phyloP scores from a whole-genome alignment of 2,797 vertebrate species.

The Aphelocoma californica region DNA sequence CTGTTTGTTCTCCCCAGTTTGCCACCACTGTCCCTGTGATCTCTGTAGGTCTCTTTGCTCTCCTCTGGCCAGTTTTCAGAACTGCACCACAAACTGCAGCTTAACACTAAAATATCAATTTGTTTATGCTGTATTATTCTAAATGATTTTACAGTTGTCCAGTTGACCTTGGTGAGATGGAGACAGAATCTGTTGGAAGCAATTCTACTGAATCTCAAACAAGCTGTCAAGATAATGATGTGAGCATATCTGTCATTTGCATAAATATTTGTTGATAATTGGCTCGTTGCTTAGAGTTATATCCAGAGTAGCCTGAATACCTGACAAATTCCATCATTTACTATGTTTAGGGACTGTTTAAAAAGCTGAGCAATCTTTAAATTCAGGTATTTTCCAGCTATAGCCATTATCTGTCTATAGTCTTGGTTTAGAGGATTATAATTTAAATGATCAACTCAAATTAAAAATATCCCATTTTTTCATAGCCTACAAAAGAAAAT shows the following conservation, averaged over 20 bases:
- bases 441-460: not conserved
- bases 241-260: conserved; percentile 50
- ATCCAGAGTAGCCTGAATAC: not conserved
- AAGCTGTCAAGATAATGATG: conserved; percentile 65
- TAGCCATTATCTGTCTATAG: not conserved
- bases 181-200: conserved; percentile 82
- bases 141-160: conserved; percentile 74
- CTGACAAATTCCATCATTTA: not conserved
- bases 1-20: not conserved
- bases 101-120: not conserved
- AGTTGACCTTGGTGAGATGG: conserved; percentile 88
- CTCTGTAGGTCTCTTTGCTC: not conserved
- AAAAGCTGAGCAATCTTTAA: not conserved
- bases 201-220: conserved; percentile 72
- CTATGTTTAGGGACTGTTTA: not conserved
- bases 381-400: not conserved
- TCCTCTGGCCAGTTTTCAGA: not conserved
- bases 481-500: not conserved
- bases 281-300: not conserved
- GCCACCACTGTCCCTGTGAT: not conserved
- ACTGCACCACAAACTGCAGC: not conserved
- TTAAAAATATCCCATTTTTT: not conserved
- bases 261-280: not conserved
- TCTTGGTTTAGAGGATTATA: not conserved
- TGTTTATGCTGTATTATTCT: not conserved